Base-by-base conservation (phyloP, 2,113 vertebrate genomes). In the Procavia capensis region DNA sequence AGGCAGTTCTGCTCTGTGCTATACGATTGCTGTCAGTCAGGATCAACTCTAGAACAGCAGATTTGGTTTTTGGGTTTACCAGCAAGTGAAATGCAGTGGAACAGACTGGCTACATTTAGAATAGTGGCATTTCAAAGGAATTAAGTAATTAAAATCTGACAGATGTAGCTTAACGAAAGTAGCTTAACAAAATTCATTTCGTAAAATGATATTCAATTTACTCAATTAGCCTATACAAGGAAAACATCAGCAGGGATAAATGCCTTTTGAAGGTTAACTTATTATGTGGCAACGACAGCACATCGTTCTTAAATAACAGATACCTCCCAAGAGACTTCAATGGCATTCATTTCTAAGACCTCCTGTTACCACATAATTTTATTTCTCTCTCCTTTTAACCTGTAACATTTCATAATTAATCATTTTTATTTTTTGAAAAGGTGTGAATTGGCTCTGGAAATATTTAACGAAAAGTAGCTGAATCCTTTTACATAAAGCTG, bases 61-160 rank as follows among this genome's bases (percentile, higher is more conserved):
- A 16, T 54, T 54, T 54, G 50, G 50, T 54, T 54, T 50, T 54
- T 54, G 50, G 14, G 13, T 54, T 88, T 70, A 66, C 43, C 79
- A 92, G n/a, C 31, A 90, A 89, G 85, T 86, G 87, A 96, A 93
- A 89, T n/a, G 57, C 83, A 92, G n/a, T 19, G 29, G 24, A 91
- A 85, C 54, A 91, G 31, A 80, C 75, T 92, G 41, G 31, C 61
- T 81, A 79, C 16, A 61, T 80, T 96, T 86, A 96, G n/a, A 92
- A 74, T 83, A 47, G 90, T 93, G 54, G 90, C 61, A 86, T 96
- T 95, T 96, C 89, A 76, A 96, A 91, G 68, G 78, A 95, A 96
- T 96, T 88, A 96, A 93, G 85, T 92, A 78, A 95, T 95, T 97
- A 92, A 94, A 93, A 96, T 95, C 88, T 74, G n/a, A 47, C 92